Evolutionary conservation across 2,797 vertebrate genomes (phyloP).

Genomic region (Chromis chromis): DNA sequence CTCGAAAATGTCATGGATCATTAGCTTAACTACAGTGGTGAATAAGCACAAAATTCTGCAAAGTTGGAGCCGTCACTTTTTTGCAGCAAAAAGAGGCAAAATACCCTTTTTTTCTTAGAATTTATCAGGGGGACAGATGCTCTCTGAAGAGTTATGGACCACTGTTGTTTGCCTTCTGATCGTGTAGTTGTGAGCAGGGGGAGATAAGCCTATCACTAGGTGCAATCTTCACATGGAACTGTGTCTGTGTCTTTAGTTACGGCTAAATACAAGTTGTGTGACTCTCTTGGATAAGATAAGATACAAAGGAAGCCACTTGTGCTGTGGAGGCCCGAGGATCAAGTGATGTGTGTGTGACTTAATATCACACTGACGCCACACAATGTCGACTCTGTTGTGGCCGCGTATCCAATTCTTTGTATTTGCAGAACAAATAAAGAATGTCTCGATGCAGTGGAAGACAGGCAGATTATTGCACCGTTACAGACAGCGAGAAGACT

Average conservation of each 20-base stretch:
- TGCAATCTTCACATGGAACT: constrained; percentile 63
- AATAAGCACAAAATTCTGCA: constrained; percentile 20
- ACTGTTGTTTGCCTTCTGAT: constrained; percentile 60
- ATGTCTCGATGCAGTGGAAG: constrained; percentile 47
- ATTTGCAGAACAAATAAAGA: constrained; percentile 66
- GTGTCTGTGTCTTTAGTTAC: constrained; percentile 65
- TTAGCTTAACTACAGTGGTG: constrained; percentile 31
- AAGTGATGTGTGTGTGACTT: constrained; percentile 78
- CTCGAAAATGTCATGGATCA: constrained; percentile 24
- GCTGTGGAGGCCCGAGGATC: constrained; percentile 66
- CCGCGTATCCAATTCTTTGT: constrained; percentile 48
- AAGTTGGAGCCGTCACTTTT: constrained; percentile 27
- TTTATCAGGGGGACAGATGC: constrained; percentile 30
- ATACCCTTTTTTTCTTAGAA: constrained; percentile 1
- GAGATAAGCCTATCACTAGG: constrained; percentile 59
- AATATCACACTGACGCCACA: constrained; percentile 68
- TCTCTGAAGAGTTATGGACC: constrained; percentile 46
- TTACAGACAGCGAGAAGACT: constrained; percentile 31
- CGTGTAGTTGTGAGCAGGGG: constrained; percentile 22
- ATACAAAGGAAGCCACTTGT: constrained; percentile 77
- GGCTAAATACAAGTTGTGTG: constrained; percentile 79
- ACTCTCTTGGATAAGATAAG: constrained; percentile 72
- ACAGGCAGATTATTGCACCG: constrained; percentile 34
- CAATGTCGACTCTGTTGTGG: constrained; percentile 65
- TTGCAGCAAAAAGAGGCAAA: constrained; percentile 12